Evolutionary conservation across 2,797 vertebrate genomes (phyloP).

Genomic region (Sarcophilus harrisii): DNA sequence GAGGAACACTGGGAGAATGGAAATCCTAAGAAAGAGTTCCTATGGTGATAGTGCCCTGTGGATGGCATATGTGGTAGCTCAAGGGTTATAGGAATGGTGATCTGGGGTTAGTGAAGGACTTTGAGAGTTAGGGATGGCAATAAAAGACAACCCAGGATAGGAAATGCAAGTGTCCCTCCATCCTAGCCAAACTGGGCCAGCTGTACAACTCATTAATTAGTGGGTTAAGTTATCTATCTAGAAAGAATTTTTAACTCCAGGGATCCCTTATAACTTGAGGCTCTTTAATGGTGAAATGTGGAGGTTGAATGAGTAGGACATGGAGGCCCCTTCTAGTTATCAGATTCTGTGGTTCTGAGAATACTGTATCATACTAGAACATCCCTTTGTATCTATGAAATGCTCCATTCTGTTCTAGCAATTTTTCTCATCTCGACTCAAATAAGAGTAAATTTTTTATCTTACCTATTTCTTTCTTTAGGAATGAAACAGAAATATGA

Average conservation of each 20-base stretch:
- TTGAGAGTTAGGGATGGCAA: background rate
- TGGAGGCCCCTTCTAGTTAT: background rate
- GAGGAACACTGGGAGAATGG: background rate
- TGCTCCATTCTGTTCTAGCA: background rate
- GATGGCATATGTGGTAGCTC: background rate
- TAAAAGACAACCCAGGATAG: background rate
- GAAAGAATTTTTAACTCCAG: background rate
- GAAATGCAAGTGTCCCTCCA: background rate
- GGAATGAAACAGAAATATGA: slow-evolving; percentile 61
- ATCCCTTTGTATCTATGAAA: background rate
- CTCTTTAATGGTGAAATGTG: background rate
- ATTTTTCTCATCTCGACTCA: background rate
- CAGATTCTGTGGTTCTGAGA: background rate
- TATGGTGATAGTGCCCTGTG: background rate
- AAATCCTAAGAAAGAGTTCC: background rate
- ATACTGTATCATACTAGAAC: rapidly evolving
- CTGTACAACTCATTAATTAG: background rate
- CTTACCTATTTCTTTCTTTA: background rate
- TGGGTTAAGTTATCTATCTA: background rate
- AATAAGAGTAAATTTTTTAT: background rate
- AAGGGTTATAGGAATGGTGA: background rate
- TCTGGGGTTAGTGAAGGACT: background rate
- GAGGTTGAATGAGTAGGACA: background rate
- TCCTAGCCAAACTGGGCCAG: background rate
- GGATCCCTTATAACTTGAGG: background rate